phyloP scores from a whole-genome alignment of 2,113 vertebrate genomes.

The Upupa epops region DNA sequence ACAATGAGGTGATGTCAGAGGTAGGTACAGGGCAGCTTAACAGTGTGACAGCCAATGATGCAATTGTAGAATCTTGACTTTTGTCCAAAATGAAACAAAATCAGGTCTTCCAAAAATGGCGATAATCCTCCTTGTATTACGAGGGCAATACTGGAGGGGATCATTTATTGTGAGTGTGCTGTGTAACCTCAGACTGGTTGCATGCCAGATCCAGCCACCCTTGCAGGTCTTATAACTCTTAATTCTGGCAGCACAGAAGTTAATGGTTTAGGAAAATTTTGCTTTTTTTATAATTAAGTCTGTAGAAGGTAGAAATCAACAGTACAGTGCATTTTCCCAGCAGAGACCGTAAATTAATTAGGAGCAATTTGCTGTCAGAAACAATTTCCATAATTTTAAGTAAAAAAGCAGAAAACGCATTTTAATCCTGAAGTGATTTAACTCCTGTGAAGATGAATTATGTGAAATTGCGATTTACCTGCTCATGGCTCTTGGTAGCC shows the following conservation, averaged over 20 bases:
- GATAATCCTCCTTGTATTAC: constrained; percentile 16
- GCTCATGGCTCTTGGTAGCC: constrained; percentile 9
- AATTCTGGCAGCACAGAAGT: constrained; percentile 70
- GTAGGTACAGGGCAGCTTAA: background rate
- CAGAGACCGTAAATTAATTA: constrained; percentile 83
- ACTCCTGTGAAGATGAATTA: constrained; percentile 75
- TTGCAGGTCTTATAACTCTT: constrained; percentile 26
- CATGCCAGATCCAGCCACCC: background rate
- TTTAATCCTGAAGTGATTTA: constrained; percentile 77
- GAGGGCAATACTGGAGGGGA: background rate
- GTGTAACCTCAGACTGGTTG: background rate
- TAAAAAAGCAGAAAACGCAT: constrained; percentile 74
- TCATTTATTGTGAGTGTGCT: background rate
- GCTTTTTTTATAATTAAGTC: constrained; percentile 78
- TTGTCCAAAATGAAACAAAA: constrained; percentile 53
- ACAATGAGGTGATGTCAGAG: rapidly evolving
- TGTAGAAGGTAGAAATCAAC: constrained; percentile 80
- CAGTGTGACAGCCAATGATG: background rate
- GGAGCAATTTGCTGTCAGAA: constrained; percentile 82
- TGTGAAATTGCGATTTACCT: constrained; percentile 59
- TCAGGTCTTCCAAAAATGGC: background rate
- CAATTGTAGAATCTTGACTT: constrained; percentile 14
- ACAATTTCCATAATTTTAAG: constrained; percentile 83
- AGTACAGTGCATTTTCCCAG: constrained; percentile 79
- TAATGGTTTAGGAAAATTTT: constrained; percentile 74